Evolutionary conservation across 2,888 invertebrate genomes (phyloP), one percentile per base, ranked within the genome.

Genomic region (Drosophila subsilvestris): DNA sequence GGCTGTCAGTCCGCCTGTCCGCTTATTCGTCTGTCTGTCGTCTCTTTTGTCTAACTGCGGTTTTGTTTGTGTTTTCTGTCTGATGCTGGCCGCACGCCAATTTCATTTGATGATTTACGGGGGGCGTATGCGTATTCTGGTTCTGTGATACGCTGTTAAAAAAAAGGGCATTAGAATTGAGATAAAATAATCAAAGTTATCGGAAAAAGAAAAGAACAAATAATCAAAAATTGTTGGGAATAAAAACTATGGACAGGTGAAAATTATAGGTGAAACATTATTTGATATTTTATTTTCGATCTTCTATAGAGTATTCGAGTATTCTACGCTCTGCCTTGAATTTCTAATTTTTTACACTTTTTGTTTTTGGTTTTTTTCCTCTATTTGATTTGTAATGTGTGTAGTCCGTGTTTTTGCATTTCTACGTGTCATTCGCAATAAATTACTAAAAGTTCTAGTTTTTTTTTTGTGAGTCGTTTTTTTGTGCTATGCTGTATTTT

Each of bases 21-120:
- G 4, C 12, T 32, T 55, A 7, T 63, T 37, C 54, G 56, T 63
- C 63, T 42, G 63, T 63, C 56, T 50, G 43, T 60, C 55, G 59
- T 65, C 72, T 72, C 53, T 59, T 79, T 83, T 85, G 78, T 82
- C 78, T 78, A 82, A 80, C 77, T 80, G 84, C 58, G 79, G 83
- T 79, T 76, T 56, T 57, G 71, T 77, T 80, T 70, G 68, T 76
- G 69, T 73, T 82, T 73, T 63, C 83, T 71, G 76, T 76, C 73
- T 47, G 73, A 60, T 50, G 73, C 78, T 86, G 83, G 83, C 83
- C 74, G 60, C 25, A 57, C 62, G 86, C 83, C 80, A 83, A 86
- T 63, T 75, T 55, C 68, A 78, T 76, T 60, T 63, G 45, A 55
- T 73, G 76, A 78, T 85, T 68, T 74, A 75, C 66, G 72, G 77